These are phyloP conservation scores for Sycophila texana DNA, from an alignment of 2,888 invertebrate genomes.

Conservation along the genomic window DNA sequence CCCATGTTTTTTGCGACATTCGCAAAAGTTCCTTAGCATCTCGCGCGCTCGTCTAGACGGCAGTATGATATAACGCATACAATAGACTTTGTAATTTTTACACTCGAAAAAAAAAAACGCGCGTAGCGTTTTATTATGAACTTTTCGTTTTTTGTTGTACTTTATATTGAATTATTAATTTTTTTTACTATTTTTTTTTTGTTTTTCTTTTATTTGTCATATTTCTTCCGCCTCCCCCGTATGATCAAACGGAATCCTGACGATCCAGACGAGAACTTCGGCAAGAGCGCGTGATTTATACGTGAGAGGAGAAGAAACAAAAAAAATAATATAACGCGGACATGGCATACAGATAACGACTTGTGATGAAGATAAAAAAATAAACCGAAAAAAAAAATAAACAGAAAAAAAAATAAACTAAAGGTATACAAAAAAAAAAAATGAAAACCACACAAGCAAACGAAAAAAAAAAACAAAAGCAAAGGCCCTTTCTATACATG, in stretches of 20 bases:
- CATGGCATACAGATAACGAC: slow-evolving; percentile 74
- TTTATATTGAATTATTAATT: too few relatives aligned
- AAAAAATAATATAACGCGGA: slow-evolving; percentile 64
- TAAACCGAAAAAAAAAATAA: slow-evolving; percentile 2
- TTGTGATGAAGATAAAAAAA: slow-evolving; percentile 56
- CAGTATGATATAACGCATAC: slow-evolving; percentile 20
- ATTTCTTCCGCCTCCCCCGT: slow-evolving; percentile 52
- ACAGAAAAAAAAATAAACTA: slow-evolving; percentile 5
- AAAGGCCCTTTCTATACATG: slow-evolving; percentile 50
- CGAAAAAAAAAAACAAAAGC: slow-evolving; percentile 11
- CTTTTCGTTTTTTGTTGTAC: slow-evolving; percentile 49
- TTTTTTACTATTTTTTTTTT: slow-evolving; percentile 47
- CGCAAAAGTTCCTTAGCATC: slow-evolving; percentile 52
- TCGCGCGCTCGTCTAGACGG: slow-evolving; percentile 34
- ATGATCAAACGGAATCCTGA: slow-evolving; percentile 43
- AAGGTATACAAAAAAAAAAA: slow-evolving; percentile 2
- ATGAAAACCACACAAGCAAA: slow-evolving; percentile 30
- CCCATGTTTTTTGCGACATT: slow-evolving; percentile 47
- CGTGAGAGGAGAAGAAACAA: slow-evolving; percentile 54
- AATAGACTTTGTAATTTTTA: slow-evolving; percentile 64
- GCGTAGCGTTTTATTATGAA: slow-evolving; percentile 51
- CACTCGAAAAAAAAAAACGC: slow-evolving; percentile 52
- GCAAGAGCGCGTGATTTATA: slow-evolving; percentile 47
- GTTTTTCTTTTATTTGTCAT: slow-evolving; percentile 55
- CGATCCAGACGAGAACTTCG: slow-evolving; percentile 32